These are phyloP conservation scores for Perca flavescens DNA, from an alignment of 2,113 vertebrate genomes.

Conservation along the genomic window DNA sequence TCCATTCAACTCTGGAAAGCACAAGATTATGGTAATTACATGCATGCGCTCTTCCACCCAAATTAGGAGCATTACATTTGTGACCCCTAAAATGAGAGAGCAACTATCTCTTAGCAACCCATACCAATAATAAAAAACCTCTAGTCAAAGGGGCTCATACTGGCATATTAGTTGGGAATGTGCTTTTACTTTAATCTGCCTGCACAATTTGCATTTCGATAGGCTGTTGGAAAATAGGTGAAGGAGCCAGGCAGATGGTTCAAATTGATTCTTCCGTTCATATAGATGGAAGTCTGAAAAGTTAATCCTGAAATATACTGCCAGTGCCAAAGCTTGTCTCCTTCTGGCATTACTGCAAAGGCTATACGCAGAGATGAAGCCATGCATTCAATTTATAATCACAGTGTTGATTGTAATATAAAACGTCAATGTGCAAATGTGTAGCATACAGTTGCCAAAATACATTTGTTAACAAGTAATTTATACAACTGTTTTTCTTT, in stretches of 20 bases:
- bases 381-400: conserved; percentile 46
- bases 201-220: conserved; percentile 63
- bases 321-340: conserved; percentile 57
- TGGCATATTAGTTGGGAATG: conserved; percentile 49
- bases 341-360: conserved; percentile 38
- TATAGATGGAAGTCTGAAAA: conserved; percentile 59
- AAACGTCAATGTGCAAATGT: conserved; percentile 34
- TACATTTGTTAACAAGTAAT: background rate
- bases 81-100: conserved; percentile 74
- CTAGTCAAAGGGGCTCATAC: conserved; percentile 20
- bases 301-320: conserved; percentile 47
- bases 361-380: conserved; percentile 44
- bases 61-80: conserved; percentile 71
- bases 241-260: conserved; percentile 73
- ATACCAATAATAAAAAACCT: conserved; percentile 62
- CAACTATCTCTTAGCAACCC: conserved; percentile 68
- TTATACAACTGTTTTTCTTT: background rate
- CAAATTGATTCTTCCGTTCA: conserved; percentile 61
- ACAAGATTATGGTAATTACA: conserved; percentile 79
- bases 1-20: conserved; percentile 55
- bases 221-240: conserved; percentile 63
- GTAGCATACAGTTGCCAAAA: background rate
- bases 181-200: conserved; percentile 62
- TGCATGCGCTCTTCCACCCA: conserved; percentile 66
- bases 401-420: conserved; percentile 46